phyloP scores from a whole-genome alignment of 2,797 vertebrate genomes.

The Argentina silus region DNA sequence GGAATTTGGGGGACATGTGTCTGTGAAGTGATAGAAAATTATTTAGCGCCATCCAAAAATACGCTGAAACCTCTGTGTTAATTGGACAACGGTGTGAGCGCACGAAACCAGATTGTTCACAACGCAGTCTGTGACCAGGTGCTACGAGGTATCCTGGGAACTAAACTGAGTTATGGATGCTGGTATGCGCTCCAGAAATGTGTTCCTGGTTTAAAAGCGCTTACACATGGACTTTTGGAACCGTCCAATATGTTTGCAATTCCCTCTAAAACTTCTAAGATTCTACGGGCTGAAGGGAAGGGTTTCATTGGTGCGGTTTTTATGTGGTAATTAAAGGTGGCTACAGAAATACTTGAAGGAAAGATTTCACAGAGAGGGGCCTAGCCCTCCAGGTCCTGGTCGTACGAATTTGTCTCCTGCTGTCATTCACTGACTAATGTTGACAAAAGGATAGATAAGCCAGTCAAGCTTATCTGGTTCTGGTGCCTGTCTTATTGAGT shows the following conservation, averaged over 20 bases:
- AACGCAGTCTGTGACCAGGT: constrained; percentile 4
- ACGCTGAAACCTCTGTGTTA: not conserved
- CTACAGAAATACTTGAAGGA: constrained; percentile 35
- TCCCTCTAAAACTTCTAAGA: constrained; percentile 39
- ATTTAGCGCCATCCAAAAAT: not conserved
- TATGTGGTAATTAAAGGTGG: constrained; percentile 51
- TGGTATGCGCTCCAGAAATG: constrained; percentile 43
- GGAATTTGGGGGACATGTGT: not conserved
- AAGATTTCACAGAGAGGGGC: constrained; percentile 8
- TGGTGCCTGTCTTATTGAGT: not conserved
- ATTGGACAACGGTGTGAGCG: not conserved
- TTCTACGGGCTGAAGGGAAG: constrained; percentile 45
- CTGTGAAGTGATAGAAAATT: not conserved
- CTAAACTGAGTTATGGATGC: constrained; percentile 40
- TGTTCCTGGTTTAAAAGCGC: constrained; percentile 48
- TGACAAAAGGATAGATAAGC: constrained; percentile 35
- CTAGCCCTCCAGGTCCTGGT: constrained; percentile 9
- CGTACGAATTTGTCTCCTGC: constrained; percentile 13
- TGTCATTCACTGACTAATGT: not conserved
- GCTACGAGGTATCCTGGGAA: not conserved
- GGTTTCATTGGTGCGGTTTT: constrained; percentile 54
- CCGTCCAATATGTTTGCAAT: constrained; percentile 57
- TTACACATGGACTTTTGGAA: constrained; percentile 49
- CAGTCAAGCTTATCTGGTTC: constrained; percentile 33
- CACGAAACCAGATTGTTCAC: not conserved